Evolutionary conservation across 2,113 vertebrate species (phyloP).

Genomic region (Pelobates fuscus): DNA sequence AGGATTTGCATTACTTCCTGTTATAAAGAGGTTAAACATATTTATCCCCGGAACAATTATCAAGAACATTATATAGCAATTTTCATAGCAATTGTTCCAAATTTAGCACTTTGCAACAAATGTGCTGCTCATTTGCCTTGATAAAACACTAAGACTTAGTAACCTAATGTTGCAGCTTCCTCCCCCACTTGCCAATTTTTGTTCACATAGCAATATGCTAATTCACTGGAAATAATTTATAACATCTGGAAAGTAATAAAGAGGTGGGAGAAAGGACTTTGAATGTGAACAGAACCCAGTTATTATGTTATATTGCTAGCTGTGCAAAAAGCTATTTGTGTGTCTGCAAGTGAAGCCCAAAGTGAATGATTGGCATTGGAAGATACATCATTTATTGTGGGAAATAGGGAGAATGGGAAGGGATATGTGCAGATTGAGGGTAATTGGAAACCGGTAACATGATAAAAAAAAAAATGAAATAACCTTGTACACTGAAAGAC

Average conservation of each 20-base stretch:
- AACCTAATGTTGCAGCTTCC: not conserved
- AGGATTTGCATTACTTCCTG: no score
- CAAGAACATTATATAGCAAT: no score
- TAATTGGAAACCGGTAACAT: not conserved
- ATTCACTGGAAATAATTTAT: not conserved
- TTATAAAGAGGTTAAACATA: no score
- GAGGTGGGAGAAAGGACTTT: not conserved
- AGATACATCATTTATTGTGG: not conserved
- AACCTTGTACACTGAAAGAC: not conserved
- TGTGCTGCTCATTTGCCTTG: no score
- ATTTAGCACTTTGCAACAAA: no score
- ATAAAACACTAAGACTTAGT: no score
- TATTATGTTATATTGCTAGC: not conserved
- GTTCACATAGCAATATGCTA: not conserved
- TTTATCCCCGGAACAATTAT: no score
- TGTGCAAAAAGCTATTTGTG: not conserved
- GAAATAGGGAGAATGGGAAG: not conserved
- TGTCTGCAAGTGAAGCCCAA: not conserved
- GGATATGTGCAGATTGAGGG: not conserved
- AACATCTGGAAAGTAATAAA: not conserved
- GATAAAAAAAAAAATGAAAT: not conserved
- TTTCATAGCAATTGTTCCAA: no score
- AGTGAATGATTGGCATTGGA: not conserved
- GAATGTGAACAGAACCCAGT: not conserved
- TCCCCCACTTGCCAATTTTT: not conserved